Conservation (phyloP, 2,888 invertebrate species). For the Scelioninae gen. 2 region DNA sequence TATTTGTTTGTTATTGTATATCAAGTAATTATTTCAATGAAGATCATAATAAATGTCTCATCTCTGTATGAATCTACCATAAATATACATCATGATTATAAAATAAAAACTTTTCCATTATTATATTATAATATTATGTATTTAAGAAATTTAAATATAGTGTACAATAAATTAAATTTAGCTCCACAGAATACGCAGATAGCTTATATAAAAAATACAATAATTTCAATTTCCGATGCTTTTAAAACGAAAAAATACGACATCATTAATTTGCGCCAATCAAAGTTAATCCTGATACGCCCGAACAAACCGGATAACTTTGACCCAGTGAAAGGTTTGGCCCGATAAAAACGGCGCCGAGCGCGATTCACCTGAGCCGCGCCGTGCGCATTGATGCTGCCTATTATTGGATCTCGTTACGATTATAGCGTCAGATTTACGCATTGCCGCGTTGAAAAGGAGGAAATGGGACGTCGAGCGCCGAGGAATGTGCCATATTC, state of each 20-base stretch:
- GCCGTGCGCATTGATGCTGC: slow-evolving; percentile 29
- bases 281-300: slow-evolving; percentile 11
- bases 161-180: too few relatives aligned
- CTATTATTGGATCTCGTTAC: slow-evolving; percentile 54
- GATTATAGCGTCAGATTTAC: slow-evolving; percentile 52
- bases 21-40: too few relatives aligned
- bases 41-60: too few relatives aligned
- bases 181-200: too few relatives aligned
- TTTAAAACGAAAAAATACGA: neutral
- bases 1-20: too few relatives aligned
- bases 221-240: neutral
- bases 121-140: too few relatives aligned
- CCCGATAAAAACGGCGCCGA: slow-evolving; percentile 26
- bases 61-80: too few relatives aligned
- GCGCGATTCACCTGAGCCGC: slow-evolving; percentile 17
- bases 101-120: too few relatives aligned
- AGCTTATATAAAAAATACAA: neutral
- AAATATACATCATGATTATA: too few relatives aligned
- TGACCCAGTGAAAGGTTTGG: slow-evolving; percentile 16
- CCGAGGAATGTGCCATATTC: slow-evolving; percentile 28
- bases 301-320: slow-evolving; percentile 19
- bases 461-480: slow-evolving; percentile 40
- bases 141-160: too few relatives aligned
- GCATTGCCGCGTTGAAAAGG: slow-evolving; percentile 39
- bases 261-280: slow-evolving; percentile 10